These are phyloP conservation scores for Eutolmus rufibarbis DNA, from an alignment of 2,888 invertebrate genomes.

Conservation along the genomic window DNA sequence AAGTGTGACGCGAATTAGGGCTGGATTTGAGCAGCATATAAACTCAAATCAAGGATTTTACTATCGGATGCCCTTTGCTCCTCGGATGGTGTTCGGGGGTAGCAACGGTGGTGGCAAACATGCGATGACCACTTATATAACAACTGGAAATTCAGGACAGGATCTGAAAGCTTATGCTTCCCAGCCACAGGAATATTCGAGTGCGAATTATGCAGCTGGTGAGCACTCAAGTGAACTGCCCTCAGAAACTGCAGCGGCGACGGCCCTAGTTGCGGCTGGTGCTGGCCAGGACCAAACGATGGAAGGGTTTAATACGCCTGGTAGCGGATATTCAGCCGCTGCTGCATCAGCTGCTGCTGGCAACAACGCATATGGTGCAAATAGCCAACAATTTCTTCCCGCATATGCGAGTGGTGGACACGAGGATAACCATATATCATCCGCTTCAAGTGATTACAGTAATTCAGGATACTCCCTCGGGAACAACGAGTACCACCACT, in stretches of 20 bases:
- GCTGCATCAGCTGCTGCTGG: neutral
- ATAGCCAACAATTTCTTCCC: conserved; percentile 19
- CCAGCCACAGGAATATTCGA: conserved; percentile 27
- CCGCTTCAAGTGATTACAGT: conserved; percentile 17
- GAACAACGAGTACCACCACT: neutral
- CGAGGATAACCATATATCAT: conserved; percentile 32
- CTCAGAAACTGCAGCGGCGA: conserved; percentile 46
- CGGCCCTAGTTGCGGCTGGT: conserved; percentile 36
- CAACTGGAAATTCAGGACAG: conserved; percentile 6
- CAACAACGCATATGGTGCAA: conserved; percentile 15
- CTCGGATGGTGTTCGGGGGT: neutral
- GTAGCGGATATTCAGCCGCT: neutral
- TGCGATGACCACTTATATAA: conserved; percentile 22
- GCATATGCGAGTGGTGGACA: conserved; percentile 15
- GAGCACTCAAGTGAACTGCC: conserved; percentile 43
- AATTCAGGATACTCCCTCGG: neutral
- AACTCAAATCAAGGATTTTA: neutral
- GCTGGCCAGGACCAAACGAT: neutral
- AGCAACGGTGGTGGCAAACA: neutral
- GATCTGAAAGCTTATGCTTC: conserved; percentile 21
- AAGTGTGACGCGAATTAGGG: neutral
- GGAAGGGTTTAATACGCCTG: neutral
- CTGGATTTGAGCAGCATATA: neutral
- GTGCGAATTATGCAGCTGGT: conserved; percentile 9
- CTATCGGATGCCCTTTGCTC: neutral